Evolutionary conservation across 2,797 vertebrate genomes (phyloP), one percentile per base, ranked within the genome.

Genomic region (Parauchenoglanis punctatus): DNA sequence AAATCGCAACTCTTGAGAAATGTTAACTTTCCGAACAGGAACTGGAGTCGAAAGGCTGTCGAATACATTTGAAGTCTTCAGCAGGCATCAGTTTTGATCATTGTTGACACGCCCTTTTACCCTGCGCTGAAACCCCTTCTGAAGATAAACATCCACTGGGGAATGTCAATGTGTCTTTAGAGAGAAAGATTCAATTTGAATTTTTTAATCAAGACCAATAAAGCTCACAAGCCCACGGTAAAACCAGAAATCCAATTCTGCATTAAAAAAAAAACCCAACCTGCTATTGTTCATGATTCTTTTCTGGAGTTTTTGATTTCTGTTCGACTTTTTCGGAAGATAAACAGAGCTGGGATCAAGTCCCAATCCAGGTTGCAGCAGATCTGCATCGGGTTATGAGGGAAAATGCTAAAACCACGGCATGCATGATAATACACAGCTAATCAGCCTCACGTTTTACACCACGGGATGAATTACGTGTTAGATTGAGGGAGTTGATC

Each of bases 381-480:
- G 72, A 49, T 54, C 25, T 54, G 15, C 28, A 56, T 35, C 49
- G 0, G 73, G 25, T 52, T 54, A 18, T 2, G 20, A 3, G 2
- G 13, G 13, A 52, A 31, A 20, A 77, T 56, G 2, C 52, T 31
- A n/a, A 77, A 77, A 77, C 18, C 75, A 77, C 10, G 72, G 1
- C 89, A 78, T 89, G 91, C 91, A 93, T 94, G 88, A 86, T 86
- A 94, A 90, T 89, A 90, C 89, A 15, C 49, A 65, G 58, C 77
- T 80, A 59, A 80, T 59, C 31, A 59, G 91, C 82, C 73, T 88
- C 89, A 90, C 81, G 86, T 82, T 83, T 83, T 89, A 76, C 92
- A 80, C 54, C 13, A 40, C 90, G 89, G 89, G 63, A 84, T 86
- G 89, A 87, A 94, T 94, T 91, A 93, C 87, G 77, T 77, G 83